Base-by-base conservation (phyloP, 30 jellyfish, hydroid and myxozoan species). In the Chrysaora quinquecirrha region DNA sequence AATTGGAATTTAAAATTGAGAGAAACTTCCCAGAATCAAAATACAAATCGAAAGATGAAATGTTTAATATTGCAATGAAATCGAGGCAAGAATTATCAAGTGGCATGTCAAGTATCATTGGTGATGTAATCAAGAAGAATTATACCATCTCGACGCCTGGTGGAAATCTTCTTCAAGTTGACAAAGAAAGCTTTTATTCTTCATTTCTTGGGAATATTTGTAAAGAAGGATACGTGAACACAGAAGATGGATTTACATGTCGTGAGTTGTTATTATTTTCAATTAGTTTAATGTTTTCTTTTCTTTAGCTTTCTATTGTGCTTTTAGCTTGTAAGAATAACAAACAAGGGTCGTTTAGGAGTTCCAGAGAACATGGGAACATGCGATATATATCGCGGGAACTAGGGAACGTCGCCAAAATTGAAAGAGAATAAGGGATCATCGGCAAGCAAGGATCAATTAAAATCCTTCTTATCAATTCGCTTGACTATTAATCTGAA, bases 61-160 rank as follows among this genome's bases (percentile, higher is more conserved):
- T 76, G 82, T 30, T 76, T 19, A 34, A 33, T 20, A 10, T 30
- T 4, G 82, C 88, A 11, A 18, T 71, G 43, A 62, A 62, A 33
- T 63, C 88, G 82, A 30, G 88, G 35, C 88, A 76, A 35, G 33
- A 24, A 0, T 18, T 76, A 14, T 67, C 86, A 7, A 76, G 58
- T 56, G 20, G 74, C 30, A 38, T 62, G 34, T 67, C 88, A 11
- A 0, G 20, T 14, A 23, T 76, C 1, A 14, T 76, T 24, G 24
- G 31, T 22, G 82, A 33, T 22, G 30, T 76, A 16, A 31, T 60
- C 4, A 52, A 0, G 82, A 0, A 32, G 22, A 28, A 30, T 19
- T 76, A 21, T 9, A 0, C 86, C 9, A 31, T 76, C 12, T 18
- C 9, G 66, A 25, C 24, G 11, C 73, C 18, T 19, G 43, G 54